These are phyloP conservation scores for Epinephelus cyanopodus DNA, from an alignment of 2,113 vertebrate genomes.

Conservation along the genomic window DNA sequence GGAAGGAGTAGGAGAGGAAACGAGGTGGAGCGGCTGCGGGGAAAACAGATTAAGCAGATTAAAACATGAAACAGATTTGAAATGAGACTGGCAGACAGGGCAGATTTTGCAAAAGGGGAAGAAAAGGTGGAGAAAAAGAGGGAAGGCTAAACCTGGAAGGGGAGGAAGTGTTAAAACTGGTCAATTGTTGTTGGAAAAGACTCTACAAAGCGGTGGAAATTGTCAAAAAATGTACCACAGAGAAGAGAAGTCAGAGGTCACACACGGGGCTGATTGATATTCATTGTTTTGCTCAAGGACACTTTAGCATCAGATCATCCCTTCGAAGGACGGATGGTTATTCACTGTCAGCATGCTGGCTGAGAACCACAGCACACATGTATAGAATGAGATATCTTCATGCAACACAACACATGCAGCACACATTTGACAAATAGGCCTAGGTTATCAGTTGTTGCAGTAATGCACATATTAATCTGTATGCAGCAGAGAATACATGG, in stretches of 20 bases:
- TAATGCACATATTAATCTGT: neutral
- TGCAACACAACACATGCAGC: neutral
- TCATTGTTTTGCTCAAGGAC: constrained; percentile 23
- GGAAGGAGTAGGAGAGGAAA: constrained; percentile 42
- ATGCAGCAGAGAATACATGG: neutral
- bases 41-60: constrained; percentile 61
- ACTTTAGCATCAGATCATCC: neutral
- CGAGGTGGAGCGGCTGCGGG: constrained; percentile 24
- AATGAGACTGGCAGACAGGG: constrained; percentile 31
- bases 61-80: constrained; percentile 66
- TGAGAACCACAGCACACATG: neutral
- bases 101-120: constrained; percentile 5
- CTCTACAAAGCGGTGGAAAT: neutral
- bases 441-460: neutral
- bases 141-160: neutral
- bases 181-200: neutral
- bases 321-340: neutral
- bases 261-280: constrained; percentile 3
- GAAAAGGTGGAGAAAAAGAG: constrained; percentile 9
- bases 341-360: neutral
- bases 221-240: neutral
- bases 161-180: neutral
- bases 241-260: constrained; percentile 31
- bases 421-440: neutral
- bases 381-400: neutral